These are phyloP conservation scores for Drosophila suboccidentalis DNA, from an alignment of 2,888 invertebrate species.

Conservation along the genomic window DNA sequence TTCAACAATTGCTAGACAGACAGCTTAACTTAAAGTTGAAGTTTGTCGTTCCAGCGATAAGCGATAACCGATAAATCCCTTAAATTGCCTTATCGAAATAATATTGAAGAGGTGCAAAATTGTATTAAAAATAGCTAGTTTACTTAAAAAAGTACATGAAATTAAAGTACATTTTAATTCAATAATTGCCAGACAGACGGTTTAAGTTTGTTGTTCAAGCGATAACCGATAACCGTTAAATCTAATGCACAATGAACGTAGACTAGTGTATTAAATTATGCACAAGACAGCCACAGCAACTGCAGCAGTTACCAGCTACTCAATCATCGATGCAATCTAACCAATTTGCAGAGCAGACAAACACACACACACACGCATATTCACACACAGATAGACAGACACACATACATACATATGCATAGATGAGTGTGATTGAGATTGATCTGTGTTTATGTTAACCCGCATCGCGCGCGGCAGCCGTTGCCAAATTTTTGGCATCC, in stretches of 20 bases:
- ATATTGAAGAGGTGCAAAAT: background rate
- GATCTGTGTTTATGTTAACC: slow-evolving; percentile 56
- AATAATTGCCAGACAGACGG: background rate
- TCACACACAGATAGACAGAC: slow-evolving; percentile 12
- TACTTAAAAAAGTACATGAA: too few species aligned
- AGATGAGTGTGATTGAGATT: slow-evolving; percentile 42
- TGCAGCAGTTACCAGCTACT: slow-evolving; percentile 28
- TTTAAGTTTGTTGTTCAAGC: background rate
- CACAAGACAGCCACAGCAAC: slow-evolving; percentile 17
- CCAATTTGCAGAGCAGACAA: slow-evolving; percentile 28
- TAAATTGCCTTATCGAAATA: too few species aligned
- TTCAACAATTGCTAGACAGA: background rate
- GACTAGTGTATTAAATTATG: slow-evolving; percentile 35
- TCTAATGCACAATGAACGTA: slow-evolving; percentile 5
- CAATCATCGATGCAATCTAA: slow-evolving; percentile 46
- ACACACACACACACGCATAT: slow-evolving; percentile 17
- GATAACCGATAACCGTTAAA: slow-evolving; percentile 35
- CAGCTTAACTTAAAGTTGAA: background rate
- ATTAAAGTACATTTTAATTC: background rate
- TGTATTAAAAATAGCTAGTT: too few species aligned
- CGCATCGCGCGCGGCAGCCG: slow-evolving; percentile 31
- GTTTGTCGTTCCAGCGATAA: slow-evolving; percentile 3
- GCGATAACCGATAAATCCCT: slow-evolving; percentile 30
- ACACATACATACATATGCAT: slow-evolving; percentile 1
- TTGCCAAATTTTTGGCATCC: slow-evolving; percentile 29